Percentiles rank a stretch among this genome's conserved stretches.
phyloP scores from a whole-genome alignment of 2,797 vertebrate species.

The Parotocinclus haroldoi region DNA sequence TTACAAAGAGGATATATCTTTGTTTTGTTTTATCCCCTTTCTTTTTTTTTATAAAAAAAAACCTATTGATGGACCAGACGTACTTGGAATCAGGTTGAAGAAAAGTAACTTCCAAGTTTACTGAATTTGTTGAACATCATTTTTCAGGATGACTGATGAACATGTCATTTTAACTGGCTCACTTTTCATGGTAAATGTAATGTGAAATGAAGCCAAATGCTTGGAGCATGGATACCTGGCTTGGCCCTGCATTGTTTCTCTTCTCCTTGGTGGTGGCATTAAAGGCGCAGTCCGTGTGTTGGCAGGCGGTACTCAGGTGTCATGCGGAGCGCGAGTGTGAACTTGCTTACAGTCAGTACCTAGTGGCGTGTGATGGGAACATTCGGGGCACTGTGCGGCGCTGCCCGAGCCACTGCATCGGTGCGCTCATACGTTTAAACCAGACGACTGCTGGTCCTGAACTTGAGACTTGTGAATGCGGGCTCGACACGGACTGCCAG shows the following conservation, averaged over 20 bases:
- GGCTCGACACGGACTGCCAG: constrained; percentile 64
- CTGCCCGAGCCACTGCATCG: constrained; percentile 78
- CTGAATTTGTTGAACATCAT: neutral
- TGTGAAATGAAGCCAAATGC: neutral
- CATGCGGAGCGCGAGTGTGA: constrained; percentile 73
- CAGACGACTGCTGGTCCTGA: constrained; percentile 69
- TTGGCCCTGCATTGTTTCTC: constrained; percentile 59
- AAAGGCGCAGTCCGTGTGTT: constrained; percentile 71
- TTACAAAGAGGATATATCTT: no score
- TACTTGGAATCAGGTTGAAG: neutral
- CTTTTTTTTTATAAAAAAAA: no score
- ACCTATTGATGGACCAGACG: no score
- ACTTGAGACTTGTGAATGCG: constrained; percentile 76
- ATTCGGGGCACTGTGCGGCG: constrained; percentile 60
- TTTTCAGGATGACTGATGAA: neutral
- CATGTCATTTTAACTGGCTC: neutral
- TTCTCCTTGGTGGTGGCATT: constrained; percentile 61
- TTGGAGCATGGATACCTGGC: constrained; percentile 67
- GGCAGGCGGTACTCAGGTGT: constrained; percentile 74
- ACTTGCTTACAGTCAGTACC: constrained; percentile 71
- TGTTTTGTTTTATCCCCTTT: no score
- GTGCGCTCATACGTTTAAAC: constrained; percentile 72
- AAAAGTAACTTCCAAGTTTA: neutral
- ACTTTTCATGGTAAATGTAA: neutral
- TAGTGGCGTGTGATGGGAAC: constrained; percentile 70